A percentile compares a stretch with the other conserved stretches of the same genome.
phyloP scores from a whole-genome alignment of 2,113 vertebrate genomes.

The Megaleporinus macrocephalus region DNA sequence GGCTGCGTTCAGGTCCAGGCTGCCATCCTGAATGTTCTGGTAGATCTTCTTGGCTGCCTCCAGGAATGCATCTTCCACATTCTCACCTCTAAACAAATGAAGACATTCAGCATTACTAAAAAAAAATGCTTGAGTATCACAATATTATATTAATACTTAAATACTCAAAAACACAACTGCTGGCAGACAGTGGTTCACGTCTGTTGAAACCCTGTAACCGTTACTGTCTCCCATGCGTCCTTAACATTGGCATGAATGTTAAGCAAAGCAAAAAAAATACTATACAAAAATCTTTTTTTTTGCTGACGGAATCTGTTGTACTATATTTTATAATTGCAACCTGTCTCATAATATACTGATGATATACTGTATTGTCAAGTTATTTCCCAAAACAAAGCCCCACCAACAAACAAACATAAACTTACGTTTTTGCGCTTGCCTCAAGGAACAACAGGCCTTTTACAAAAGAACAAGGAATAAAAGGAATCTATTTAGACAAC shows the following conservation, averaged over 20 bases:
- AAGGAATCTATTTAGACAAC: background rate
- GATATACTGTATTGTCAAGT: too few relatives aligned
- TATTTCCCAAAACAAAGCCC: too few relatives aligned
- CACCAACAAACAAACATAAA: slow-evolving; percentile 39
- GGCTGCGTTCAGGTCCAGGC: slow-evolving; percentile 97
- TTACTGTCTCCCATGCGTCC: background rate
- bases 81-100: slow-evolving; percentile 85
- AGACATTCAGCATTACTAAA: background rate
- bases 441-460: slow-evolving; percentile 96
- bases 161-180: too few relatives aligned
- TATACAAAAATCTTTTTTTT: too few relatives aligned
- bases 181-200: too few relatives aligned
- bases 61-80: slow-evolving; percentile 97
- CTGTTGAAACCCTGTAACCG: background rate
- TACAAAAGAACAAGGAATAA: slow-evolving; percentile 1
- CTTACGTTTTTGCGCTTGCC: slow-evolving; percentile 99
- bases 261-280: too few relatives aligned
- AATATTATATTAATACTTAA: too few relatives aligned
- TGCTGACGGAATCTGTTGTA: too few relatives aligned
- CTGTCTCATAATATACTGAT: too few relatives aligned
- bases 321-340: too few relatives aligned
- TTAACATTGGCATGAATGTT: too few relatives aligned
- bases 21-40: slow-evolving; percentile 99
- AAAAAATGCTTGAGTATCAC: too few relatives aligned
- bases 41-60: slow-evolving; percentile 99